phyloP scores from a whole-genome alignment of 2,888 invertebrate genomes.

The Drosophila barbarae region DNA sequence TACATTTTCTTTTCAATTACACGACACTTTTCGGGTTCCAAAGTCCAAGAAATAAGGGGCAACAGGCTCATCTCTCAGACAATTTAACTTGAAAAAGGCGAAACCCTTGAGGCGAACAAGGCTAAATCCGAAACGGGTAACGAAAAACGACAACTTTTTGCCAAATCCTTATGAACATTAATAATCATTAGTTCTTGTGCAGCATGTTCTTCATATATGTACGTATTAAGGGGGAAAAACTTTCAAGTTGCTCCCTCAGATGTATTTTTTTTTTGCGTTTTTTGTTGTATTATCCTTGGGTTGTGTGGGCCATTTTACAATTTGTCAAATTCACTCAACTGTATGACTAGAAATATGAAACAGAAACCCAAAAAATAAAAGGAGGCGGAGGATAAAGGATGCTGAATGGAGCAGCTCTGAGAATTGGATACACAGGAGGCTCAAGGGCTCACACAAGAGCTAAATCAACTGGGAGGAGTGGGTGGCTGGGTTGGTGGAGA shows the following conservation, averaged over 20 bases:
- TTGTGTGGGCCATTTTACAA: constrained; percentile 58
- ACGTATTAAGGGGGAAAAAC: constrained; percentile 27
- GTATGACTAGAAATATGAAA: constrained; percentile 47
- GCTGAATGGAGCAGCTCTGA: constrained; percentile 19
- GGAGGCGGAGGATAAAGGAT: constrained; percentile 25
- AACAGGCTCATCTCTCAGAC: constrained; percentile 48
- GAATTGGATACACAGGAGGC: constrained; percentile 18
- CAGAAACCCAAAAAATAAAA: constrained; percentile 24
- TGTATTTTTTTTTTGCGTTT: not conserved
- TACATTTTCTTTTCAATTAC: constrained; percentile 55
- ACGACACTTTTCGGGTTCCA: constrained; percentile 34
- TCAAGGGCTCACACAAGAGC: constrained; percentile 19
- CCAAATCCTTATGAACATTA: constrained; percentile 66
- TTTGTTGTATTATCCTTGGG: constrained; percentile 12
- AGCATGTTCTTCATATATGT: constrained; percentile 16
- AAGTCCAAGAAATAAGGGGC: constrained; percentile 15
- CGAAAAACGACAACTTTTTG: constrained; percentile 40
- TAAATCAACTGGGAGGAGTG: constrained; percentile 14
- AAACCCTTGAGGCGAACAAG: constrained; percentile 17
- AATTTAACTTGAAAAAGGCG: constrained; percentile 41
- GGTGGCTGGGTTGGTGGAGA: constrained; percentile 12
- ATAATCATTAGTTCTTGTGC: constrained; percentile 65
- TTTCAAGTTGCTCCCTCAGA: constrained; percentile 7
- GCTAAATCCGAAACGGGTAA: constrained; percentile 12
- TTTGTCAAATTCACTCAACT: constrained; percentile 74